A percentile compares a stretch with the other conserved stretches of the same genome.
Evolutionary conservation across 2,113 vertebrate species (phyloP).

Genomic region (Scatophagus argus): DNA sequence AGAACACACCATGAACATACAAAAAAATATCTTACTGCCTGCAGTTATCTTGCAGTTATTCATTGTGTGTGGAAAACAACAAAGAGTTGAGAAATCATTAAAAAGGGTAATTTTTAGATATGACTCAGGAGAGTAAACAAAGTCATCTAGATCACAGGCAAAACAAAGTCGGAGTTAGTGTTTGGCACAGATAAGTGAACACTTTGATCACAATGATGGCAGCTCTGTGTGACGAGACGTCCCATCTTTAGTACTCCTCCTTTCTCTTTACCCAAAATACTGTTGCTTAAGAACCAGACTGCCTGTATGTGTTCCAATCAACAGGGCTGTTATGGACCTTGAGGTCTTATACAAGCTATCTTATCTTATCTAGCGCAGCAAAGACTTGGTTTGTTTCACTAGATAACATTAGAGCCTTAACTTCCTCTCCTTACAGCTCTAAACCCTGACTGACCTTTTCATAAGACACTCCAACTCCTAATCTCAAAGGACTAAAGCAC

Average conservation of each 20-base stretch:
- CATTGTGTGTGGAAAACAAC: slow-evolving; percentile 18
- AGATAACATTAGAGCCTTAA: slow-evolving; percentile 68
- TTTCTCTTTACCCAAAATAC: slow-evolving; percentile 34
- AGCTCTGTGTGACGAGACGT: slow-evolving; percentile 52
- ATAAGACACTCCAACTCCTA: slow-evolving; percentile 16
- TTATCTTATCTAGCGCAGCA: slow-evolving; percentile 75
- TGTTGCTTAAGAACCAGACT: slow-evolving; percentile 42
- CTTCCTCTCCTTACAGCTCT: slow-evolving; percentile 69
- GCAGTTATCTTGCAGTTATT: slow-evolving; percentile 32
- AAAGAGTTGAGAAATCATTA: slow-evolving; percentile 32
- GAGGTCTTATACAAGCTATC: slow-evolving; percentile 55
- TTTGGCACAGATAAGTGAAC: slow-evolving; percentile 67
- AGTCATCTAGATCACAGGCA: slow-evolving; percentile 47
- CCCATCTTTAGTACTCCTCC: slow-evolving; percentile 29
- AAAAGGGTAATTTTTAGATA: slow-evolving; percentile 49
- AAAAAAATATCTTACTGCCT: slow-evolving; percentile 15
- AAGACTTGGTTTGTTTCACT: slow-evolving; percentile 68
- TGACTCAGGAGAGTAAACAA: slow-evolving; percentile 63
- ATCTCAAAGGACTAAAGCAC: slow-evolving; percentile 16
- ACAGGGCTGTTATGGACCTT: slow-evolving; percentile 42
- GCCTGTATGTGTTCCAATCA: slow-evolving; percentile 67
- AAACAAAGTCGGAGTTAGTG: slow-evolving; percentile 43
- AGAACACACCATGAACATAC: slow-evolving; percentile 23
- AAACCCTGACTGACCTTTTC: slow-evolving; percentile 64
- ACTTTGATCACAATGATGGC: slow-evolving; percentile 71